Evolutionary conservation across 2,797 vertebrate species (phyloP).

Genomic region (Glossophaga mutica): DNA sequence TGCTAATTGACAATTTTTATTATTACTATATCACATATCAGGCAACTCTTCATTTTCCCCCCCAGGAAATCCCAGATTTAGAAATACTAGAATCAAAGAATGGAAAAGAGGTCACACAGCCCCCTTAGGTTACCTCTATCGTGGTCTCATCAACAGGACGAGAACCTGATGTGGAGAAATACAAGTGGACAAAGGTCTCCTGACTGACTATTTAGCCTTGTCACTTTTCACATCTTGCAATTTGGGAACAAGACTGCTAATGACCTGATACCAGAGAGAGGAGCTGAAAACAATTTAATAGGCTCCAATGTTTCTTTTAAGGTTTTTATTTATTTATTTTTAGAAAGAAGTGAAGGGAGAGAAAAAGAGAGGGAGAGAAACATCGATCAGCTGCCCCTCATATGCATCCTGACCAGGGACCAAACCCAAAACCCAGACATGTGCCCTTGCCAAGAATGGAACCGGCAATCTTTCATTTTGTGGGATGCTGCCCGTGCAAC

Average conservation of each 20-base stretch:
- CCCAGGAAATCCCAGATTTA: neutral
- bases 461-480: neutral
- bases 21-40: neutral
- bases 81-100: neutral
- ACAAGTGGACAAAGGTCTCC: neutral
- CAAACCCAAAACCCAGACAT: neutral
- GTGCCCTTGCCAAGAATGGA: neutral
- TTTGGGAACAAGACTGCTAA: neutral
- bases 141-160: neutral
- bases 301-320: neutral
- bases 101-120: neutral
- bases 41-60: neutral
- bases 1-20: neutral
- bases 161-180: neutral
- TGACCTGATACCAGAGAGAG: neutral
- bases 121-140: neutral
- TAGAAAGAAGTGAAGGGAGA: neutral
- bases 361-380: neutral
- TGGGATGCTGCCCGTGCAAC: neutral
- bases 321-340: neutral
- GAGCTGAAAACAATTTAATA: neutral
- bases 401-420: neutral
- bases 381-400: neutral
- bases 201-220: neutral
- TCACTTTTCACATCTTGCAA: neutral